A percentile compares a stretch with the other conserved stretches of the same genome.
These are phyloP conservation scores for Caenorhabditis uteleia DNA, from an alignment of 2,888 invertebrate species.

Conservation along the genomic window DNA sequence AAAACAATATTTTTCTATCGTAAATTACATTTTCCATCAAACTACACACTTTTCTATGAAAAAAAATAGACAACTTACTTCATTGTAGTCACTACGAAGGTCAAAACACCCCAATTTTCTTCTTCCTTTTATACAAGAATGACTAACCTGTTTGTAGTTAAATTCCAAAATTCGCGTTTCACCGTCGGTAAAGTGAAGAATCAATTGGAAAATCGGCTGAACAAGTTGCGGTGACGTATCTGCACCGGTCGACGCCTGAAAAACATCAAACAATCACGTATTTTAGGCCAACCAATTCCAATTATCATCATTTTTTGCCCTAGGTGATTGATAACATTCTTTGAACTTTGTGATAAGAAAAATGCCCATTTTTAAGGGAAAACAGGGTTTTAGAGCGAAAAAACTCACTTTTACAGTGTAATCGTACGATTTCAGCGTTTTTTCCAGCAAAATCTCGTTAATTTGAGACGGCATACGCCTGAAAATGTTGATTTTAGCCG, in stretches of 20 bases:
- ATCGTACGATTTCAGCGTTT: conserved; percentile 31
- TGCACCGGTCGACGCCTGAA: conserved; percentile 28
- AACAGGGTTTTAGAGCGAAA: too few species aligned
- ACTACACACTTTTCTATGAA: too few species aligned
- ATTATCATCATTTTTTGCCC: not conserved
- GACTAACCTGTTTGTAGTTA: conserved; percentile 41
- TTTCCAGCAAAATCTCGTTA: conserved; percentile 2
- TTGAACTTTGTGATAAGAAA: not conserved
- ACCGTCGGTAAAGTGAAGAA: conserved; percentile 39
- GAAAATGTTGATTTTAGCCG: too few species aligned
- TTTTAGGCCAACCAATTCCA: conserved; percentile 11
- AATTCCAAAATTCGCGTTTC: conserved; percentile 43
- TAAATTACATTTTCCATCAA: too few species aligned
- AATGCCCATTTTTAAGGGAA: too few species aligned
- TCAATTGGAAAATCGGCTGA: conserved; percentile 33
- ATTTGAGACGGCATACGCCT: conserved; percentile 13
- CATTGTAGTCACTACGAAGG: too few species aligned
- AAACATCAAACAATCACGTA: conserved; percentile 5
- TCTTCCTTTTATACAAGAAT: too few species aligned
- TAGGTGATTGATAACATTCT: conserved; percentile 1
- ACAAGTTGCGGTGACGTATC: conserved; percentile 21
- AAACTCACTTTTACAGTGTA: conserved; percentile 25
- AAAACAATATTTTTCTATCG: too few species aligned
- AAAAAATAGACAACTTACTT: too few species aligned
- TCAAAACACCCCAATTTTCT: too few species aligned